Base-by-base conservation (phyloP, 1,140 invertebrate genomes). In the Drosophila sulfurigaster region DNA sequence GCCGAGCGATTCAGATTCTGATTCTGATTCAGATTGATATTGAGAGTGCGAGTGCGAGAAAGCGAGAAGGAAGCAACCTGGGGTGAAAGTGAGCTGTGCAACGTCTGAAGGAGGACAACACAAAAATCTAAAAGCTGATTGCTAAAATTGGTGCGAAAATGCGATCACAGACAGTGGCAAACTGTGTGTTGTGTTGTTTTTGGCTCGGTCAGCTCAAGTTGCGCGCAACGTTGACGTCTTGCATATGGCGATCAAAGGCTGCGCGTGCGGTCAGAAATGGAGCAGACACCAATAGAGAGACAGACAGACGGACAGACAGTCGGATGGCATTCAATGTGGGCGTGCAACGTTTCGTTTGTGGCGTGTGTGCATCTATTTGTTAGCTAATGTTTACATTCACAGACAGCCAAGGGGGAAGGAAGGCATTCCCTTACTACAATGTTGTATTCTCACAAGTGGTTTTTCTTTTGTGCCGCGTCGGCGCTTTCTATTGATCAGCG, bases 211-310 rank as follows among this genome's bases (percentile, higher is more conserved):
- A 59, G 49, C 65, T 76, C 63, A 59, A 64, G 57, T 81, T 77
- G 68, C 77, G 51, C 58, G 58, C 62, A 15, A 65, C 28, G 49
- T 67, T 85, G 81, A 83, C 71, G 81, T 67, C 60, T 83, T 83
- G 65, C 81, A 83, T 83, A 85, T 83, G 81, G 81, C 68, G 66
- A 68, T 58, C 60, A 73, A 77, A 64, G 64, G 51, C 58, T 78
- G 81, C 81, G 81, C 81, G 81, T 83, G 81, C 81, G 81, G 77
- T 71, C 70, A 75, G 65, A 83, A 69, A 51, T 76, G 60, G 81
- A 66, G 73, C 76, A 79, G 60, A 69, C 48, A 58, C 45, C 41
- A 28, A 11, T 41, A 45, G 38, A 25, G 16, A 8, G 38, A 43
- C 48, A 41, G 60, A 30, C 30, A 28, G 51, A n/a, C 41, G 11